Evolutionary conservation across 1,140 invertebrate genomes (phyloP).

Genomic region (Drosophila pseudoobscura): DNA sequence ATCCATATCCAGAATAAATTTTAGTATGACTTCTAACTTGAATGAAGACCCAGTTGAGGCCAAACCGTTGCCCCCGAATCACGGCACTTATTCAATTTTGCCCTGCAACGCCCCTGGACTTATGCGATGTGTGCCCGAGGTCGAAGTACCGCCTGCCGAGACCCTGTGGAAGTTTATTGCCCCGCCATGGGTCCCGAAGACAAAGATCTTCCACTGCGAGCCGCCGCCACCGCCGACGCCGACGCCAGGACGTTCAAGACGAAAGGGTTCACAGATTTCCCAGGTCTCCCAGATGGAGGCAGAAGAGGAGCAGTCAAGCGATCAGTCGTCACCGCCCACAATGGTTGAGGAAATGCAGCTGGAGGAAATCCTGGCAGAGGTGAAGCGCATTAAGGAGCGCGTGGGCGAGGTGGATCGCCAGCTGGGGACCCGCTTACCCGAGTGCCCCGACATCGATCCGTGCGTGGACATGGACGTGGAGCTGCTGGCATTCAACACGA

Average conservation of each 20-base stretch:
- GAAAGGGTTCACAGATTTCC: neutral
- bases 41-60: too few species aligned
- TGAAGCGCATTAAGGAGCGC: conserved; percentile 1
- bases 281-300: neutral
- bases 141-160: too few species aligned
- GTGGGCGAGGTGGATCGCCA: conserved; percentile 16
- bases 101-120: neutral
- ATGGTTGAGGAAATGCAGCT: conserved; percentile 5
- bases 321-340: neutral
- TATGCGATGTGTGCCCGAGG: too few species aligned
- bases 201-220: neutral
- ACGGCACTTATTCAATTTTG: too few species aligned
- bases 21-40: neutral
- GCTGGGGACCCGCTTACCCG: conserved; percentile 1
- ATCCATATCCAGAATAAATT: neutral
- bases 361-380: conserved; percentile 25
- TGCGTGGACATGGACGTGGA: conserved; percentile 20
- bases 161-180: neutral
- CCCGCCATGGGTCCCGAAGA: too few species aligned
- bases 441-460: conserved; percentile 22
- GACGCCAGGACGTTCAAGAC: too few species aligned
- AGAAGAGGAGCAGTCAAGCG: neutral
- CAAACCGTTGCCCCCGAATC: too few species aligned
- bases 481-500: neutral
- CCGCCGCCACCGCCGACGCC: neutral